phyloP scores from a whole-genome alignment of 2,113 vertebrate species.

The Struthidea cinerea region DNA sequence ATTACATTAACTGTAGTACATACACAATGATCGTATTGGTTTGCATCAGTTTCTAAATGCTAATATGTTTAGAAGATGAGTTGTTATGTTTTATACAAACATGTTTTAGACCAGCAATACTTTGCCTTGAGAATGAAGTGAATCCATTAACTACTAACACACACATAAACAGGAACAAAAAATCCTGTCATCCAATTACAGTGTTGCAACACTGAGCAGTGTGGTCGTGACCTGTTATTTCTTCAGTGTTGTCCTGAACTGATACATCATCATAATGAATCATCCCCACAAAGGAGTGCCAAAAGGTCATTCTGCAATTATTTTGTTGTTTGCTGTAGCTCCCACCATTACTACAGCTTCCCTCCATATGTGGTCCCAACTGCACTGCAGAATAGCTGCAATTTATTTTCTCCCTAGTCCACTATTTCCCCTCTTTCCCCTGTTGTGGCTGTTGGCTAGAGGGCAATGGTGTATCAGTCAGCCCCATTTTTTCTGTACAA shows the following conservation, averaged over 20 bases:
- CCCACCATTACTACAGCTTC: background rate
- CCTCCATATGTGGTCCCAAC: background rate
- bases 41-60: background rate
- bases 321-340: background rate
- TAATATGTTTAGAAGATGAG: background rate
- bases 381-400: background rate
- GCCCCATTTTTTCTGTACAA: background rate
- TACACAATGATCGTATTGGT: background rate
- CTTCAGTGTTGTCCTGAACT: background rate
- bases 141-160: background rate
- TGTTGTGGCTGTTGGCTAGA: background rate
- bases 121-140: background rate
- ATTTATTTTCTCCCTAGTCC: background rate
- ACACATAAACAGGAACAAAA: background rate
- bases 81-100: background rate
- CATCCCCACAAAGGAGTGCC: background rate
- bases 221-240: background rate
- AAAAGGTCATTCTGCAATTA: constrained; percentile 9
- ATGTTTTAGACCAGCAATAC: background rate
- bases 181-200: background rate
- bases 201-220: background rate
- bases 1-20: background rate
- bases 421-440: background rate
- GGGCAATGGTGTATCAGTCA: background rate
- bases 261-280: background rate